Percentiles rank a stretch among this genome's conserved stretches.
Evolutionary conservation across 2,888 invertebrate species (phyloP).

Genomic region (Lochmaea capreae): DNA sequence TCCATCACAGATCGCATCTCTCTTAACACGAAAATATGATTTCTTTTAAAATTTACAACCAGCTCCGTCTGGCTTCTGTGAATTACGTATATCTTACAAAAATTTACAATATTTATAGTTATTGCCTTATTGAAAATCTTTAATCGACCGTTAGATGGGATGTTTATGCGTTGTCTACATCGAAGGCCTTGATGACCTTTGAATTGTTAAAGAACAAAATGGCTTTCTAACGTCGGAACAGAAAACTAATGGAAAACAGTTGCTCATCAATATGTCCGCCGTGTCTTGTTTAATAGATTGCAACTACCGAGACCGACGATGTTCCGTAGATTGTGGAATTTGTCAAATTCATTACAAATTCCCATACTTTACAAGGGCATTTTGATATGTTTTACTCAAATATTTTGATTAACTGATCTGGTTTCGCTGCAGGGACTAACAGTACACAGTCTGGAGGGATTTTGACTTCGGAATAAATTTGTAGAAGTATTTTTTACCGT

Average conservation of each 20-base stretch:
- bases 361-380: neutral
- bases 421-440: too few relatives aligned
- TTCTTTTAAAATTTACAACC: neutral
- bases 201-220: slow-evolving; percentile 38
- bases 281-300: slow-evolving; percentile 4
- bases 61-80: neutral
- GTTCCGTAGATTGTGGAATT: neutral
- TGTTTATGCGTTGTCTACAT: slow-evolving; percentile 36
- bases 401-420: too few relatives aligned
- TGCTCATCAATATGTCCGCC: slow-evolving; percentile 31
- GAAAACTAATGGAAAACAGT: slow-evolving; percentile 32
- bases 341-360: slow-evolving; percentile 1
- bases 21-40: too few relatives aligned
- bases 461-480: too few relatives aligned
- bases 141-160: slow-evolving; percentile 37
- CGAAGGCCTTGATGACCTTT: slow-evolving; percentile 38
- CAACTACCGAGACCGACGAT: slow-evolving; percentile 4
- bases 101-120: slow-evolving; percentile 19
- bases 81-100: slow-evolving; percentile 11
- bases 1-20: too few relatives aligned
- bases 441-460: too few relatives aligned
- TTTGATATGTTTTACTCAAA: neutral
- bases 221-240: slow-evolving; percentile 24
- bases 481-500: too few relatives aligned
- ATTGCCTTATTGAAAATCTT: slow-evolving; percentile 29